A percentile compares a stretch with the other conserved stretches of the same genome.
Conservation (phyloP, 2,888 invertebrate species). For the Mimas tiliae region DNA sequence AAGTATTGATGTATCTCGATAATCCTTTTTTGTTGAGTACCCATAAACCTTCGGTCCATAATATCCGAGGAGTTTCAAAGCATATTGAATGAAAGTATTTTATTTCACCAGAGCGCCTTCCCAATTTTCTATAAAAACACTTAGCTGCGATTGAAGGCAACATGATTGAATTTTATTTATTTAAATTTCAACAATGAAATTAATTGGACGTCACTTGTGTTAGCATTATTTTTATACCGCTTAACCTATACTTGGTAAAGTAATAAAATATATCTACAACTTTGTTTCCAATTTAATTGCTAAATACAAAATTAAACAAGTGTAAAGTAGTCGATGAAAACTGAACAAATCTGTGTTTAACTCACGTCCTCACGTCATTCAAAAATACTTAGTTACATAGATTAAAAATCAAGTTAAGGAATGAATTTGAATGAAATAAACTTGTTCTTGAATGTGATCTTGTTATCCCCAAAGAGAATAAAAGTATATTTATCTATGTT, state of each 20-base stretch:
- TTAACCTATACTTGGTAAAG: no score
- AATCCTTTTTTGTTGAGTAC: slow-evolving; percentile 40
- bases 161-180: slow-evolving; percentile 42
- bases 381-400: no score
- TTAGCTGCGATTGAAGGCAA: slow-evolving; percentile 67
- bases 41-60: slow-evolving; percentile 43
- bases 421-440: no score
- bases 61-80: slow-evolving; percentile 46
- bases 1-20: slow-evolving; percentile 57
- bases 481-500: no score
- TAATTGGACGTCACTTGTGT: slow-evolving; percentile 24
- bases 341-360: no score
- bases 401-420: no score
- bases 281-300: no score
- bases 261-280: neutral
- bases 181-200: slow-evolving; percentile 26
- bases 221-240: slow-evolving; percentile 21
- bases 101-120: slow-evolving; percentile 59
- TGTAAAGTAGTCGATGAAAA: no score
- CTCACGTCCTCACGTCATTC: no score
- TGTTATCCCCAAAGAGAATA: no score
- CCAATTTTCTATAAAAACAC: slow-evolving; percentile 67
- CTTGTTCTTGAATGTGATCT: no score
- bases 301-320: no score
- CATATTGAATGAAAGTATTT: slow-evolving; percentile 63